Percentiles rank a stretch among this genome's conserved stretches.
These are phyloP conservation scores for Pseudochirops cupreus DNA, from an alignment of 2,797 vertebrate species.

Conservation along the genomic window DNA sequence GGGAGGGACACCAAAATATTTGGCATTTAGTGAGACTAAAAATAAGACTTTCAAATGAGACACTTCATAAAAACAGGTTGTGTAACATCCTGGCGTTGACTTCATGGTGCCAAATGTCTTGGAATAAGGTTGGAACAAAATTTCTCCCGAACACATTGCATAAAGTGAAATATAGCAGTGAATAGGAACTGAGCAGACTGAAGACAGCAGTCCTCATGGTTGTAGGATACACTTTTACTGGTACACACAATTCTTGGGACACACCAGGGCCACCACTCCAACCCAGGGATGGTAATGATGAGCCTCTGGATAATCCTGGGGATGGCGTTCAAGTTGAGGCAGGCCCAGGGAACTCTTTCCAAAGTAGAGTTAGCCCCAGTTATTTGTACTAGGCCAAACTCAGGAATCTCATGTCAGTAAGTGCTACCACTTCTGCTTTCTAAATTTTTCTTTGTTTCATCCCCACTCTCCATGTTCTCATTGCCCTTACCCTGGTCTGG, in stretches of 20 bases:
- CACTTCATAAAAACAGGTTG: slow-evolving; percentile 1
- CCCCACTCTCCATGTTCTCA: not conserved
- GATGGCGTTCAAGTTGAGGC: not conserved
- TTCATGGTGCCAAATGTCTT: not conserved
- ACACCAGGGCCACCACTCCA: not conserved
- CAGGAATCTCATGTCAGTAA: not conserved
- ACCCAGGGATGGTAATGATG: not conserved
- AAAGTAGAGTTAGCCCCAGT: not conserved
- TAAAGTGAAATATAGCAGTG: not conserved
- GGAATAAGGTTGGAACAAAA: not conserved
- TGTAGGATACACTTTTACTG: not conserved
- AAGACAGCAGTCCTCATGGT: not conserved
- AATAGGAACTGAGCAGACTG: not conserved
- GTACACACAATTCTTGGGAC: not conserved
- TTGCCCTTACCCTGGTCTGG: not conserved
- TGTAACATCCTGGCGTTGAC: not conserved
- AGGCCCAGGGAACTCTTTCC: not conserved
- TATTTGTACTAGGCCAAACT: not conserved
- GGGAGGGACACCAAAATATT: slow-evolving; percentile 4
- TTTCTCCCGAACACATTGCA: not conserved
- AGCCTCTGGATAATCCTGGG: not conserved
- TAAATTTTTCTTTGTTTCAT: not conserved
- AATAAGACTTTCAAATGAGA: not conserved
- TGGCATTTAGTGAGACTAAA: not conserved
- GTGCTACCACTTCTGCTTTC: not conserved